Evolutionary conservation across 2,888 invertebrate genomes (phyloP).

Genomic region (Meteorus colon): DNA sequence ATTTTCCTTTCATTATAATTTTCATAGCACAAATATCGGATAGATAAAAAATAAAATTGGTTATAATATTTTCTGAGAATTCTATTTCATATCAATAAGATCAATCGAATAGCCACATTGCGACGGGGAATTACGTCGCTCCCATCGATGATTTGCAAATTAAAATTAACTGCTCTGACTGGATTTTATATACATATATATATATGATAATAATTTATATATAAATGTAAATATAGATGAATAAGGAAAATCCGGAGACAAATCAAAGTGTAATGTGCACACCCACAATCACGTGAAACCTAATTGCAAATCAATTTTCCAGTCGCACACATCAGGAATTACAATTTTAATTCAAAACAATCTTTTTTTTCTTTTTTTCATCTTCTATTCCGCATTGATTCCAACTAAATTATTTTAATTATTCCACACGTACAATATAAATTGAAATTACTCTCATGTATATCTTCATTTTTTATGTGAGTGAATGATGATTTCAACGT

Average conservation of each 20-base stretch:
- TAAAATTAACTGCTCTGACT: background rate
- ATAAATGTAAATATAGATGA: background rate
- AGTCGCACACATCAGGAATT: background rate
- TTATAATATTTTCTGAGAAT: conserved; percentile 9
- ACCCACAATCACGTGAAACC: background rate
- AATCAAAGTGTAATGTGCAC: background rate
- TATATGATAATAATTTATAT: background rate
- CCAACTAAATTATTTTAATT: conserved; percentile 8
- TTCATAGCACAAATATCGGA: background rate
- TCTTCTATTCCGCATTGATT: background rate
- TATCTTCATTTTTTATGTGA: background rate
- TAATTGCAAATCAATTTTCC: conserved; percentile 5
- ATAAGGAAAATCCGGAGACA: conserved; percentile 7
- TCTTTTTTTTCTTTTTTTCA: background rate
- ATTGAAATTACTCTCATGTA: background rate
- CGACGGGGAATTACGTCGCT: background rate
- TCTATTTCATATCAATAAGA: conserved; percentile 20
- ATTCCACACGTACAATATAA: background rate
- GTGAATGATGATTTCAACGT: background rate
- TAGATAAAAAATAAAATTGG: background rate
- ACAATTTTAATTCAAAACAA: background rate
- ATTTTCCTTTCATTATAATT: background rate
- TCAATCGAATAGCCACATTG: background rate
- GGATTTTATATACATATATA: background rate
- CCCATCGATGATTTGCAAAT: conserved; percentile 5